These are phyloP conservation scores for Latrodectus geometricus DNA, from an alignment of 1,140 invertebrate species.

Conservation along the genomic window DNA sequence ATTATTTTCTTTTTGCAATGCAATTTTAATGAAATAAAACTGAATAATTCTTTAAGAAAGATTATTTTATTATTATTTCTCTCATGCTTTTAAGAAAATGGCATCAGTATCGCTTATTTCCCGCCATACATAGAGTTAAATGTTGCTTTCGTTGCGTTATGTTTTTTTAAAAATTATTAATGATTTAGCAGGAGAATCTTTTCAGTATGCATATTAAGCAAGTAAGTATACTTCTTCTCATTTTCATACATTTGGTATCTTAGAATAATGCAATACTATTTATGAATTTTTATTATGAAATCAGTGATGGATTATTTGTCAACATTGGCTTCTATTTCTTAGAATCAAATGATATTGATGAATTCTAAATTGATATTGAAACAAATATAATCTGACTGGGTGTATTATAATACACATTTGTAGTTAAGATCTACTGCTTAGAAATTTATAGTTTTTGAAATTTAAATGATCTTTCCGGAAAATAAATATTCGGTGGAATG, in stretches of 20 bases:
- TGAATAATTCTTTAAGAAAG: too few relatives aligned
- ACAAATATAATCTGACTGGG: background rate
- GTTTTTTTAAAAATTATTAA: slow-evolving; percentile 51
- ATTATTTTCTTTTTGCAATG: too few relatives aligned
- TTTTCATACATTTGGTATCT: background rate
- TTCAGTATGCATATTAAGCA: slow-evolving; percentile 57
- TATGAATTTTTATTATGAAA: background rate
- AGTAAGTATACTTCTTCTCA: background rate
- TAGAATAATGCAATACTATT: background rate
- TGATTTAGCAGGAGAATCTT: slow-evolving; percentile 48
- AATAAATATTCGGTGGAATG: too few relatives aligned
- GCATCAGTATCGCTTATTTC: slow-evolving; percentile 51
- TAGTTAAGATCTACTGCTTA: too few relatives aligned
- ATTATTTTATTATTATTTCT: too few relatives aligned
- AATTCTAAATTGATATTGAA: background rate
- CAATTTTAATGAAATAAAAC: too few relatives aligned
- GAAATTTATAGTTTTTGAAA: too few relatives aligned
- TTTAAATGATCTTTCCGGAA: too few relatives aligned
- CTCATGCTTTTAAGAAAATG: background rate
- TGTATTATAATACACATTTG: background rate
- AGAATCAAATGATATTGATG: background rate
- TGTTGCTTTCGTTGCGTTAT: slow-evolving; percentile 57
- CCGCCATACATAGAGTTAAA: slow-evolving; percentile 59
- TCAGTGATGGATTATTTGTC: background rate
- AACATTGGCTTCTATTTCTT: background rate